These are phyloP conservation scores for Vidua macroura DNA, from an alignment of 2,113 vertebrate genomes.

Conservation along the genomic window DNA sequence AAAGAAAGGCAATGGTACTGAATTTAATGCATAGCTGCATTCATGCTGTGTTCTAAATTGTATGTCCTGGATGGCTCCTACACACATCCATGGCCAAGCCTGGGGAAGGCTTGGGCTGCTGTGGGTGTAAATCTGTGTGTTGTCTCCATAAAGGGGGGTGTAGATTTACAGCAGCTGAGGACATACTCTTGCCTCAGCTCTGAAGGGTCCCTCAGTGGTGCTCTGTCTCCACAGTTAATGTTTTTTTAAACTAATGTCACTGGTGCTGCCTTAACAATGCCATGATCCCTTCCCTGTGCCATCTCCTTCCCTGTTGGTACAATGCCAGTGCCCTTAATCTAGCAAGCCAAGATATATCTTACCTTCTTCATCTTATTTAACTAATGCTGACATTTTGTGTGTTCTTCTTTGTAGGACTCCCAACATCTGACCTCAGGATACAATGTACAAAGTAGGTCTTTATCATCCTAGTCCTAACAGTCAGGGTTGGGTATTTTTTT, in stretches of 20 bases:
- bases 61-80: background rate
- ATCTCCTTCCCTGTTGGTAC: background rate
- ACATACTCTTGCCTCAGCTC: background rate
- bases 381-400: slow-evolving; percentile 64
- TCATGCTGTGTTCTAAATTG: background rate
- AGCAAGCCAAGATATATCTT: background rate
- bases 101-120: background rate
- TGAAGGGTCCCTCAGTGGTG: background rate
- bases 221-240: background rate
- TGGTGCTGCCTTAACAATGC: background rate
- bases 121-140: background rate
- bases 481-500: background rate
- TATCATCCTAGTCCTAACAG: slow-evolving; percentile 36
- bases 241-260: background rate
- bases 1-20: background rate
- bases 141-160: background rate
- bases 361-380: slow-evolving; percentile 48
- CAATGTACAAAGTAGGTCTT: slow-evolving; percentile 90
- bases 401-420: slow-evolving; percentile 82
- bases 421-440: slow-evolving; percentile 92
- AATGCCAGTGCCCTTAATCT: background rate
- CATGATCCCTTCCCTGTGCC: background rate
- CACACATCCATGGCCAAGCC: background rate
- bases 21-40: background rate
- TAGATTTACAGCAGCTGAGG: background rate